Evolutionary conservation across 2,113 vertebrate genomes (phyloP), one percentile per base, ranked within the genome.

Genomic region (Andinoacara biseriatus): DNA sequence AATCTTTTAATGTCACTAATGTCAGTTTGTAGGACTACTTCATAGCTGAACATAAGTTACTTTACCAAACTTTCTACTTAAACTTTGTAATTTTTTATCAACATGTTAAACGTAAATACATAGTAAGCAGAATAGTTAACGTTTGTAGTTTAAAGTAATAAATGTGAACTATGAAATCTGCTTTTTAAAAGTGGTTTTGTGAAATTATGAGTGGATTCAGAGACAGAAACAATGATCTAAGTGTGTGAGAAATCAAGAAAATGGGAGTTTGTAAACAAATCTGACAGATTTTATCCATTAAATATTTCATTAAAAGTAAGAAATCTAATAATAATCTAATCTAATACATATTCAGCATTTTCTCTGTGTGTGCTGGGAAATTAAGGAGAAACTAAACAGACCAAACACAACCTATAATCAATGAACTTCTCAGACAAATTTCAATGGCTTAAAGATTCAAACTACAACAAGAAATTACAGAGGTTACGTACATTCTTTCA

Each of bases 101-200:
- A 29, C 10, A 22, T 2, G n/a, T 22, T 22, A 57, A 1, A 69
- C 63, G 11, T 0, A 54, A 13, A 10, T 0, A 11, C 15, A 20
- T 4, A 15, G 1, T 69, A 24, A 49, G 63, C 24, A 67, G 22
- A 49, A 0, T 5, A 29, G 5, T 46, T 69, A 1, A 7, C 29
- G 63, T 31, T 4, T 69, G 9, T 31, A 69, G 43, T 52, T 69
- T 31, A 29, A 49, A 49, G 43, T 69, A 52, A 69, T 29, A 54
- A 72, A 33, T 54, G 0, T 31, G 17, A 72, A 54, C 15, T 52
- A 18, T 52, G 18, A 20, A 20, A 54, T 20, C 15, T 52, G 49
- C 14, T 5, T 49, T 49, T 49, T 49, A 5, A 17, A 6, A 18
- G 17, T 3, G 15, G 5, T 43, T 43, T 43, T 43, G 40, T 13